phyloP scores from a whole-genome alignment of 1,140 invertebrate genomes.

The Leptinotarsa texana region DNA sequence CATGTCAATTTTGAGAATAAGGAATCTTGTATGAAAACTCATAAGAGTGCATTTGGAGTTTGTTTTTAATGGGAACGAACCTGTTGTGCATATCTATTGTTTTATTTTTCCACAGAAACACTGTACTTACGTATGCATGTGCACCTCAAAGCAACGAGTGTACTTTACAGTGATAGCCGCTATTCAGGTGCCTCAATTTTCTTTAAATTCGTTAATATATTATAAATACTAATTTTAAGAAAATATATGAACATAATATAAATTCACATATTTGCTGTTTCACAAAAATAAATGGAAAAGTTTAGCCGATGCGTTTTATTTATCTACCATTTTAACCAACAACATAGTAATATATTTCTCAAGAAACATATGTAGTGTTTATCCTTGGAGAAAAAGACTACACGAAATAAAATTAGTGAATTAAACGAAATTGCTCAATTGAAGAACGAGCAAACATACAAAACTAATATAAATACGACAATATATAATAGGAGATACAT shows the following conservation, averaged over 20 bases:
- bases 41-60: background rate
- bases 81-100: constrained; percentile 44
- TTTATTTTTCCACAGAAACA: constrained; percentile 41
- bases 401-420: too few relatives aligned
- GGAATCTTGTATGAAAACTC: background rate
- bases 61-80: background rate
- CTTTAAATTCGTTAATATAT: constrained; percentile 46
- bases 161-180: constrained; percentile 46
- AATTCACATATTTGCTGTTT: constrained; percentile 52
- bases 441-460: too few relatives aligned
- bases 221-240: constrained; percentile 50
- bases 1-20: constrained; percentile 13
- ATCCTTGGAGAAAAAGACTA: too few relatives aligned
- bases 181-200: constrained; percentile 50
- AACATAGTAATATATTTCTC: too few relatives aligned
- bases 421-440: too few relatives aligned
- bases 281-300: constrained; percentile 51
- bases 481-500: too few relatives aligned
- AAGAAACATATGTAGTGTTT: too few relatives aligned
- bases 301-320: background rate
- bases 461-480: too few relatives aligned
- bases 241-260: constrained; percentile 49
- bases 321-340: background rate
- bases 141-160: constrained; percentile 39
- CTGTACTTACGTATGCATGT: constrained; percentile 41